A percentile compares a stretch with the other conserved stretches of the same genome.
Conservation (phyloP, 1,140 invertebrate genomes). For the Manduca sexta region DNA sequence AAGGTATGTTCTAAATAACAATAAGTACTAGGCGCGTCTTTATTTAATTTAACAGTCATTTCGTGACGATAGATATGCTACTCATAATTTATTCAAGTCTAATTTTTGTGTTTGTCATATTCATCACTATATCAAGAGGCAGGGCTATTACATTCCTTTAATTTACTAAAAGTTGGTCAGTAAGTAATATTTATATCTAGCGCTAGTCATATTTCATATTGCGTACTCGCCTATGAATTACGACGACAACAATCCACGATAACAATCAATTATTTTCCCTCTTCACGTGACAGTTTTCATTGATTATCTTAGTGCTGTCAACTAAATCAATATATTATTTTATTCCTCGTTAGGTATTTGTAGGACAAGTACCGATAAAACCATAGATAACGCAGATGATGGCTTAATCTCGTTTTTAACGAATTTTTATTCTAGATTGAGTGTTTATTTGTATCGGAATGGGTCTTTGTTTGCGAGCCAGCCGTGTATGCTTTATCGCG, state of each 20-base stretch:
- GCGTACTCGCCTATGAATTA: too few relatives aligned
- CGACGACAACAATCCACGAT: slow-evolving; percentile 1
- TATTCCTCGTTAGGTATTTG: slow-evolving; percentile 44
- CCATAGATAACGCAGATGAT: slow-evolving; percentile 63
- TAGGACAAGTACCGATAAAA: slow-evolving; percentile 49
- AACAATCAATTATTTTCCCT: slow-evolving; percentile 12
- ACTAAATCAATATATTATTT: slow-evolving; percentile 53
- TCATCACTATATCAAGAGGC: too few relatives aligned
- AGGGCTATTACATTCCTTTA: too few relatives aligned
- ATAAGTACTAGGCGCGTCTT: too few relatives aligned
- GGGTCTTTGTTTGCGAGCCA: slow-evolving; percentile 7
- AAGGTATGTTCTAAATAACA: too few relatives aligned
- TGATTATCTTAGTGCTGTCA: slow-evolving; percentile 45
- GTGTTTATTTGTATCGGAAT: slow-evolving; percentile 22
- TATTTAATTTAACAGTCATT: too few relatives aligned
- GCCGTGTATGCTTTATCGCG: slow-evolving; percentile 25
- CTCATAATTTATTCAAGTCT: too few relatives aligned
- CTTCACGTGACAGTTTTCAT: slow-evolving; percentile 36
- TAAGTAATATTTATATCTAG: too few relatives aligned
- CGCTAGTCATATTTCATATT: too few relatives aligned
- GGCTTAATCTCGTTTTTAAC: slow-evolving; percentile 68
- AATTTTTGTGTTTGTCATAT: too few relatives aligned
- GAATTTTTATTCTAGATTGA: slow-evolving; percentile 59
- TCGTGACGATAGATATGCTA: too few relatives aligned
- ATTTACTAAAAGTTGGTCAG: too few relatives aligned